Evolutionary conservation across 1,140 invertebrate species (phyloP).

Genomic region (Ditylenchus dipsaci): DNA sequence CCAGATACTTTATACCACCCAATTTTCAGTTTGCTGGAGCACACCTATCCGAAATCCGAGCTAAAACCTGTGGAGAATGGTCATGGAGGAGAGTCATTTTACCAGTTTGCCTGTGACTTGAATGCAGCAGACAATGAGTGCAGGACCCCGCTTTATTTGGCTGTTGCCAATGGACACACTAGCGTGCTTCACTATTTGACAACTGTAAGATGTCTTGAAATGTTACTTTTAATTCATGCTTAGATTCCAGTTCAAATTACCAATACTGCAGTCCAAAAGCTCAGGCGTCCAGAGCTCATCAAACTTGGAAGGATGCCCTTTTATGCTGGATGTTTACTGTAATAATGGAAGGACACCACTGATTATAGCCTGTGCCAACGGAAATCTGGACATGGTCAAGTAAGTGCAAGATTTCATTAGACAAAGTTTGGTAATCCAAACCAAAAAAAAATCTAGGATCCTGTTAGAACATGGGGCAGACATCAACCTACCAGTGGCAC

Average conservation of each 20-base stretch:
- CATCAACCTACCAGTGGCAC: slow-evolving; percentile 59
- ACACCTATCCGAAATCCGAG: slow-evolving; percentile 69
- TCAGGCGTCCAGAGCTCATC: slow-evolving; percentile 23
- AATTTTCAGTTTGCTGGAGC: slow-evolving; percentile 32
- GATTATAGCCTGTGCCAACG: slow-evolving; percentile 56
- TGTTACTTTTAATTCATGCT: slow-evolving; percentile 63
- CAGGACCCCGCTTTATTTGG: slow-evolving; percentile 81
- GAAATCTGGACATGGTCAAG: slow-evolving; percentile 32
- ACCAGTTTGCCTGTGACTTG: slow-evolving; percentile 79
- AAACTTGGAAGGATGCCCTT: slow-evolving; percentile 34
- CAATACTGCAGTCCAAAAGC: slow-evolving; percentile 31
- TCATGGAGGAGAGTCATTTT: slow-evolving; percentile 67
- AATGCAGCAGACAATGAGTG: slow-evolving; percentile 82
- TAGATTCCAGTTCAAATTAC: slow-evolving; percentile 39
- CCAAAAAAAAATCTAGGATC: too few relatives aligned
- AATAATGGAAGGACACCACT: slow-evolving; percentile 33
- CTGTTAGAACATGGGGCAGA: slow-evolving; percentile 69
- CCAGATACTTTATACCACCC: neutral
- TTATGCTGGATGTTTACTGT: slow-evolving; percentile 29
- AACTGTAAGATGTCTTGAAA: slow-evolving; percentile 70
- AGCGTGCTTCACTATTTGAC: slow-evolving; percentile 75
- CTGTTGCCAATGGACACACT: slow-evolving; percentile 75
- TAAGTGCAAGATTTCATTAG: slow-evolving; percentile 69
- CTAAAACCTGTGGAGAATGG: slow-evolving; percentile 78
- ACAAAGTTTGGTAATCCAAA: too few relatives aligned